A percentile compares a stretch with the other conserved stretches of the same genome.
These are phyloP conservation scores for Etheostoma cragini DNA, from an alignment of 2,113 vertebrate species.

Conservation along the genomic window DNA sequence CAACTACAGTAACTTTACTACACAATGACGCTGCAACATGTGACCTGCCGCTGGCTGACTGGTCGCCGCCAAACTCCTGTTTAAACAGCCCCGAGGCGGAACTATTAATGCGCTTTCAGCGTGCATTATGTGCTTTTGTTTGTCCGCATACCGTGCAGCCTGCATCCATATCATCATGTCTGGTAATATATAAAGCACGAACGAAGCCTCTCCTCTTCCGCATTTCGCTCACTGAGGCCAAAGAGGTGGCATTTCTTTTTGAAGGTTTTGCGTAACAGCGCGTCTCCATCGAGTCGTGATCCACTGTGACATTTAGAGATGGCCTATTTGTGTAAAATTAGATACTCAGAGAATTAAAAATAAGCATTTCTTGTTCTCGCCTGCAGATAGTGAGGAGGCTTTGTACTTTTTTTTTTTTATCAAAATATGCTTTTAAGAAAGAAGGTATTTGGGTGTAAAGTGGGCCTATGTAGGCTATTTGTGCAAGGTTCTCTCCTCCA, in stretches of 20 bases:
- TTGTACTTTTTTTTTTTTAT: background rate
- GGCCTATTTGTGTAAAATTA: conserved; percentile 71
- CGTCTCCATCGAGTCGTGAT: conserved; percentile 69
- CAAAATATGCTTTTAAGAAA: conserved; percentile 14
- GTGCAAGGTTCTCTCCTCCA: background rate
- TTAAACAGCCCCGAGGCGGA: conserved; percentile 75
- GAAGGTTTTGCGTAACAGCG: conserved; percentile 72
- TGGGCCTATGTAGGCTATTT: background rate
- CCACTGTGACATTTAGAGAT: conserved; percentile 59
- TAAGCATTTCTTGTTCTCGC: conserved; percentile 35
- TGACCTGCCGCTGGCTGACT: conserved; percentile 83
- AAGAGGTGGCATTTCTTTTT: conserved; percentile 30
- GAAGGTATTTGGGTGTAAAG: conserved; percentile 1
- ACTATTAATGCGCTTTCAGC: conserved; percentile 67
- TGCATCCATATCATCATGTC: conserved; percentile 49
- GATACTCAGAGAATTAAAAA: conserved; percentile 57
- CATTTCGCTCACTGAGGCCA: conserved; percentile 46
- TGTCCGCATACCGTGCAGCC: conserved; percentile 57
- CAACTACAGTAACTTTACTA: conserved; percentile 86
- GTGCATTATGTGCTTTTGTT: conserved; percentile 60
- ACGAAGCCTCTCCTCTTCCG: conserved; percentile 57
- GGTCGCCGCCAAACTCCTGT: conserved; percentile 70
- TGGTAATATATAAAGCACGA: conserved; percentile 38
- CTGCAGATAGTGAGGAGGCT: conserved; percentile 20
- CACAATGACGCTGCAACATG: conserved; percentile 86